phyloP scores from a whole-genome alignment of 1,140 invertebrate species.

The Geopemphigus sp. region DNA sequence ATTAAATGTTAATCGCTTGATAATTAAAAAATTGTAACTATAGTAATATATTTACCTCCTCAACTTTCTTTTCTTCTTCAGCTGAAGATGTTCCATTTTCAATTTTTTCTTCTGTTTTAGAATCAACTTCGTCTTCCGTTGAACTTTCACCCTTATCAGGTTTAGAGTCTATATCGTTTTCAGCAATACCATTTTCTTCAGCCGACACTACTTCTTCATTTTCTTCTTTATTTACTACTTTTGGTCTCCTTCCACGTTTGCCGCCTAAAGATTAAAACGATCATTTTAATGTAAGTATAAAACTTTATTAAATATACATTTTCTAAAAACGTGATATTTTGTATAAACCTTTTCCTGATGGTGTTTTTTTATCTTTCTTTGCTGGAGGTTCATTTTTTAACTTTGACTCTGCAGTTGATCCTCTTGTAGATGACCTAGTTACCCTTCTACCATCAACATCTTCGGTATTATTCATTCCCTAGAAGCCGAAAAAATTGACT shows the following conservation, averaged over 20 bases:
- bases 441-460: conserved; percentile 40
- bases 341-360: neutral
- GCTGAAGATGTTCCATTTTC: conserved; percentile 32
- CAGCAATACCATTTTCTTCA: conserved; percentile 41
- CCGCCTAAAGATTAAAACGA: neutral
- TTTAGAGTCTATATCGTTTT: conserved; percentile 30
- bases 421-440: conserved; percentile 25
- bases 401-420: conserved; percentile 32
- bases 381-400: conserved; percentile 39
- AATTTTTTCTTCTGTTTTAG: conserved; percentile 29
- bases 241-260: conserved; percentile 37
- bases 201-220: conserved; percentile 22
- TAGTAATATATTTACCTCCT: neutral
- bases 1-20: neutral
- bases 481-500: too few species aligned
- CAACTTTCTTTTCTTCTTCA: conserved; percentile 31
- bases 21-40: neutral
- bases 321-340: neutral
- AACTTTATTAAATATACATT: neutral
- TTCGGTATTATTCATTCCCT: conserved; percentile 26
- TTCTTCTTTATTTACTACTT: conserved; percentile 20
- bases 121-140: conserved; percentile 42
- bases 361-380: conserved; percentile 38
- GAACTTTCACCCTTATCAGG: conserved; percentile 29
- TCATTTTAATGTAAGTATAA: neutral